Evolutionary conservation across 2,797 vertebrate species (phyloP).

Genomic region (Erpetoichthys calabaricus): DNA sequence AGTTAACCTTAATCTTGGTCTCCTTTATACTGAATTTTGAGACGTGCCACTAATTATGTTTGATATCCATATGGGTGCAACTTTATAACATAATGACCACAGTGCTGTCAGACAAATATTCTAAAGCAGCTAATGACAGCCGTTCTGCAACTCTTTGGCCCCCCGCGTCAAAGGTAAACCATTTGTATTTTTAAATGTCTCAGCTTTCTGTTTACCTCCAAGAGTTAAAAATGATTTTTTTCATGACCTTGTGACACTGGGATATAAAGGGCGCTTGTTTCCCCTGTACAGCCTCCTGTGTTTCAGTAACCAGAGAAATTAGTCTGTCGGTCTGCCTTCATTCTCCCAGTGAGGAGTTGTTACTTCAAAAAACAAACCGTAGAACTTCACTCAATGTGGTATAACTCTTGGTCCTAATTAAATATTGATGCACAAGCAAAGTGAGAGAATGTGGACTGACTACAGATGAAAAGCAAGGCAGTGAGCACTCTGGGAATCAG

Average conservation of each 20-base stretch:
- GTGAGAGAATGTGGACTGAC: conserved; percentile 39
- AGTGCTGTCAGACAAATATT: too few species aligned
- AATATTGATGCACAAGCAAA: conserved; percentile 42
- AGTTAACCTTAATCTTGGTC: too few species aligned
- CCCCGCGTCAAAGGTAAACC: not conserved
- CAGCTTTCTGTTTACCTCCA: not conserved
- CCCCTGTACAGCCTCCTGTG: not conserved
- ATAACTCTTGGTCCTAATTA: conserved; percentile 38
- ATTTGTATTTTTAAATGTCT: not conserved
- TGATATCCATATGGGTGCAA: too few species aligned
- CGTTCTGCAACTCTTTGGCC: conserved; percentile 2
- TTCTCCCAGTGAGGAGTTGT: conserved; percentile 9
- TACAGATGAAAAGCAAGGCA: conserved; percentile 31
- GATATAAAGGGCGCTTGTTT: conserved; percentile 1
- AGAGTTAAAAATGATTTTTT: not conserved
- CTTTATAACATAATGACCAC: too few species aligned
- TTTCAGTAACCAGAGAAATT: conserved; percentile 1
- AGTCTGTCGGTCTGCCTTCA: not conserved
- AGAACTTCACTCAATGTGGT: conserved; percentile 36
- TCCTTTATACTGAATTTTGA: too few species aligned
- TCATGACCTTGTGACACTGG: conserved; percentile 20
- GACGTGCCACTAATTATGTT: too few species aligned
- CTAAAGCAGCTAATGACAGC: not conserved
- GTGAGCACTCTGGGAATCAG: too few species aligned
- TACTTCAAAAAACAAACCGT: conserved; percentile 16